These are phyloP conservation scores for Epirrita christyi DNA, from an alignment of 2,888 invertebrate species.

Conservation along the genomic window DNA sequence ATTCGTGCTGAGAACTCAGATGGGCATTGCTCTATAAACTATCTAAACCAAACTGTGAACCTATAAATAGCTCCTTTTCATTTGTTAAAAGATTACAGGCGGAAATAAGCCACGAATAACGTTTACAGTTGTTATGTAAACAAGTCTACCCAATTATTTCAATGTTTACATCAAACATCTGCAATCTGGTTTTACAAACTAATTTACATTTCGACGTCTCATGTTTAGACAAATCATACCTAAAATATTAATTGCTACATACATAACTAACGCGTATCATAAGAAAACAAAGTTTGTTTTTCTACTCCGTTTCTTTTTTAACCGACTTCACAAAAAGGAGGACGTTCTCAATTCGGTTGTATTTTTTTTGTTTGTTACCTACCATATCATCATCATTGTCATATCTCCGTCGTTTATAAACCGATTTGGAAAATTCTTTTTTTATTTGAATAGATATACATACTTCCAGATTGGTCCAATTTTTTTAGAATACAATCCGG, in stretches of 20 bases:
- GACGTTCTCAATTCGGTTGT: too few species aligned
- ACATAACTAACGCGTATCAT: not conserved
- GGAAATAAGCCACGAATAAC: constrained; percentile 27
- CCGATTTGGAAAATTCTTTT: too few species aligned
- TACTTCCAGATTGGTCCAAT: too few species aligned
- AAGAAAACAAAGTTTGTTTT: not conserved
- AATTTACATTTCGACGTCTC: constrained; percentile 16
- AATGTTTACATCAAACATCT: constrained; percentile 37
- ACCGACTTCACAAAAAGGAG: too few species aligned
- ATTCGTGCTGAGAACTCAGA: too few species aligned
- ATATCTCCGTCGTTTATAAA: too few species aligned
- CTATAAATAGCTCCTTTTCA: constrained; percentile 17
- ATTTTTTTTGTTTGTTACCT: too few species aligned
- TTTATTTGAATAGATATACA: too few species aligned
- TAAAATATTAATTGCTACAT: not conserved
- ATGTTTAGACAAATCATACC: constrained; percentile 14
- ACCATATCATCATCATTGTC: too few species aligned
- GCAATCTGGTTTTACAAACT: constrained; percentile 29
- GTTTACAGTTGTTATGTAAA: constrained; percentile 33
- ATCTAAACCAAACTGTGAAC: not conserved
- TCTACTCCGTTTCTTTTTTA: not conserved
- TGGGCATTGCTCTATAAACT: too few species aligned
- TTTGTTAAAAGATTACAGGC: constrained; percentile 20
- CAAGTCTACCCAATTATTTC: constrained; percentile 32
- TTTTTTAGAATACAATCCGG: too few species aligned